Base-by-base conservation (phyloP, 2,888 invertebrate species). In the Troides oblongomaculatus region DNA sequence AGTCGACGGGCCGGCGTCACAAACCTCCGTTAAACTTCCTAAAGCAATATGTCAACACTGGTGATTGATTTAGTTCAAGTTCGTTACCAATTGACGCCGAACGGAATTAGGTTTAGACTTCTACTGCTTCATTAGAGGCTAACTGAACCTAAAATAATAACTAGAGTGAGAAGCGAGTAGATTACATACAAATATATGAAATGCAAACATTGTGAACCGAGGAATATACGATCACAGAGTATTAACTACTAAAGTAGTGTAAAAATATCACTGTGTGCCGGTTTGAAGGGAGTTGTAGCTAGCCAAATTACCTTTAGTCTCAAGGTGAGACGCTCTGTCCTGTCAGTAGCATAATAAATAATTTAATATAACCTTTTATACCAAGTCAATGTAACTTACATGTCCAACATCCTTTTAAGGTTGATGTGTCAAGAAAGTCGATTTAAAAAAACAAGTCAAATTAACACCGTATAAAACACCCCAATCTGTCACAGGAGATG, bases 31-130 rank as follows among this genome's bases (percentile, higher is more conserved):
- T 69, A 64, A 69, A 71, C 67, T 69, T 72, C 71, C 65, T 67
- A 67, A 71, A 53, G 72, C 71, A 67, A 71, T 72, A 67, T 72
- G 72, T 71, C 72, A 72, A 62, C 39, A 63, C 3, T 66, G 59
- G 63, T 71, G 72, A 72, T 71, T 71, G 72, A 72, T 72, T 71
- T 65, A 68, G 71, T 71, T 68, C 64, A 64, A 66, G 50, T 61
- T 23, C 56, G 62, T 68, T 63, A 53, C 64, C 53, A 64, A 68
- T 60, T 50, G 58, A 39, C 36, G 67, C 25, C 59, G n/a, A 36
- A 59, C 68, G 46, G 53, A 53, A 64, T 64, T 60, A 63, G 7
- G 53, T 23, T 66, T 36, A 43, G 56, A 4, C 18, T 58, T 18
- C 23, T 10, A 58, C 12, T 23, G 57, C 57, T 58, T 58, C 18